Conservation (phyloP, 2,888 invertebrate genomes). For the Tachina fera region DNA sequence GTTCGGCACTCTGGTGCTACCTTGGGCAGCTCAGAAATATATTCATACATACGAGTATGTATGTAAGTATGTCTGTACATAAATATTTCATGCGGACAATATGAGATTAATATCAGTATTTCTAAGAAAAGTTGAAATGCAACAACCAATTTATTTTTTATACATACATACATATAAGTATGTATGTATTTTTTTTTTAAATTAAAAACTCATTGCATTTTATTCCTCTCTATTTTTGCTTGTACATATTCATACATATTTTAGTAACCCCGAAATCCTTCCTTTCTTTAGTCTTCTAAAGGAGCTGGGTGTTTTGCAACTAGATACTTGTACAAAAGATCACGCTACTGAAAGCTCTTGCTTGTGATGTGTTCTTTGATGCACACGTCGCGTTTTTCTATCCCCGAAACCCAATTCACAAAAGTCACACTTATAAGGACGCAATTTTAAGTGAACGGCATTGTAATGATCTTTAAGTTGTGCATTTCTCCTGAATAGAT, state of each 20-base stretch:
- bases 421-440: conserved; percentile 62
- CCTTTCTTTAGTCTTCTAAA: conserved; percentile 21
- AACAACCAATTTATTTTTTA: too few relatives aligned
- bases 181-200: background rate
- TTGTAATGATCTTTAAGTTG: conserved; percentile 67
- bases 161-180: background rate
- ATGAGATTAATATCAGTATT: too few relatives aligned
- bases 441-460: conserved; percentile 61
- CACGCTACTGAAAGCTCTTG: conserved; percentile 34
- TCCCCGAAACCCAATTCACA: conserved; percentile 67
- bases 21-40: too few relatives aligned
- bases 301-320: background rate
- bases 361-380: conserved; percentile 54
- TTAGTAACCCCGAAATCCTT: background rate
- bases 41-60: too few relatives aligned
- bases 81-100: too few relatives aligned
- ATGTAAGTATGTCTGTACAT: too few relatives aligned
- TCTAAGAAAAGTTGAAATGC: too few relatives aligned
- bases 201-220: background rate
- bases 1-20: too few relatives aligned
- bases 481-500: conserved; percentile 56
- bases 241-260: conserved; percentile 1
- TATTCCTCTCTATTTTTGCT: background rate
- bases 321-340: conserved; percentile 19
- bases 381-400: conserved; percentile 60